Conservation (phyloP, 2,888 invertebrate genomes). For the Parnassius orleans region DNA sequence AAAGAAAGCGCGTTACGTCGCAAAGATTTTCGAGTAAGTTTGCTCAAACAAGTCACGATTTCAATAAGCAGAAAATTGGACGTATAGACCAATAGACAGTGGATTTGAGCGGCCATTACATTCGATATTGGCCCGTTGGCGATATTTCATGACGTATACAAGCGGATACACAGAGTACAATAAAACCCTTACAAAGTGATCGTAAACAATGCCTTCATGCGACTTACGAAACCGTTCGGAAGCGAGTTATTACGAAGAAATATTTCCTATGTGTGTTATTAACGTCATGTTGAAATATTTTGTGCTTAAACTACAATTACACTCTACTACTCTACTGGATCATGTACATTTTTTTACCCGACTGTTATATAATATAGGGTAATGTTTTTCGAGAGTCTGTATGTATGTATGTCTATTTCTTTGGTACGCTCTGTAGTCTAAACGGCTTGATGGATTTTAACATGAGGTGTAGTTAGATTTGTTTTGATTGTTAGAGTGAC, state of each 20-base stretch:
- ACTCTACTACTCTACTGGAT: too few relatives aligned
- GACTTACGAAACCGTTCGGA: slow-evolving; percentile 4
- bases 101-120: slow-evolving; percentile 51
- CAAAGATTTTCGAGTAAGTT: slow-evolving; percentile 30
- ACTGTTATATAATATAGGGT: too few relatives aligned
- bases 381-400: too few relatives aligned
- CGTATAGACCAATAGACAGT: slow-evolving; percentile 46
- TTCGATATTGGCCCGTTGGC: slow-evolving; percentile 43
- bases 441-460: too few relatives aligned
- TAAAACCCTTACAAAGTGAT: slow-evolving; percentile 50
- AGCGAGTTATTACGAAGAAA: slow-evolving; percentile 5
- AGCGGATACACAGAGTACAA: slow-evolving; percentile 44
- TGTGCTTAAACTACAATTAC: too few relatives aligned
- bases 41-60: slow-evolving; percentile 63
- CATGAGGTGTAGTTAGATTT: too few relatives aligned
- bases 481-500: too few relatives aligned
- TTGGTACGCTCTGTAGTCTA: too few relatives aligned
- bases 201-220: slow-evolving; percentile 43
- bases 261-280: background rate
- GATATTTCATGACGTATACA: slow-evolving; percentile 52
- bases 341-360: too few relatives aligned
- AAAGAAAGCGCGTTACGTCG: background rate
- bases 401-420: too few relatives aligned
- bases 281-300: too few relatives aligned
- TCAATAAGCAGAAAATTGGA: slow-evolving; percentile 62